These are phyloP conservation scores for Amiota mariae DNA, from an alignment of 2,888 invertebrate species.

Conservation along the genomic window DNA sequence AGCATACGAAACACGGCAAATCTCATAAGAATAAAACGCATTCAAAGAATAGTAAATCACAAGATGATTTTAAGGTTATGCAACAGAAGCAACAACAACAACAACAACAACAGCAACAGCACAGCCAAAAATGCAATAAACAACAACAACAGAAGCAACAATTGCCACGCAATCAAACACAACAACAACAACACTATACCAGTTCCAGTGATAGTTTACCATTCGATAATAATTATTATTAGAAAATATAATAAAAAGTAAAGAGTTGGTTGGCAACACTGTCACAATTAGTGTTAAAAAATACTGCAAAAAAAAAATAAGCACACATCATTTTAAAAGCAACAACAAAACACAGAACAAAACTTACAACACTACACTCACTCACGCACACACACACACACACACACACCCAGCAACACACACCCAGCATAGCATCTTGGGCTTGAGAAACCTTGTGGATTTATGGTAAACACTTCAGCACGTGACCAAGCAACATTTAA, in stretches of 20 bases:
- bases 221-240: constrained; percentile 70
- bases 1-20: constrained; percentile 62
- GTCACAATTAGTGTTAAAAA: not conserved
- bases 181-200: constrained; percentile 56
- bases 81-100: constrained; percentile 51
- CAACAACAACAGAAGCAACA: constrained; percentile 40
- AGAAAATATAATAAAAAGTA: constrained; percentile 37
- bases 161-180: constrained; percentile 42
- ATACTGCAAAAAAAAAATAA: not conserved
- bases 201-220: constrained; percentile 72
- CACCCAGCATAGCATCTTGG: no score
- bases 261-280: not conserved
- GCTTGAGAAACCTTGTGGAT: no score
- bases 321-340: no score
- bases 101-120: constrained; percentile 26
- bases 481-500: no score
- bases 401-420: no score
- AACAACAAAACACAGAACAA: no score
- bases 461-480: no score
- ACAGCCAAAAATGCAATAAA: constrained; percentile 21
- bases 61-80: constrained; percentile 60
- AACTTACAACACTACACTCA: no score
- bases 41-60: constrained; percentile 59
- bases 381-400: no score
- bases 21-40: constrained; percentile 56